Evolutionary conservation across 2,113 vertebrate genomes (phyloP).

Genomic region (Sander lucioperca): DNA sequence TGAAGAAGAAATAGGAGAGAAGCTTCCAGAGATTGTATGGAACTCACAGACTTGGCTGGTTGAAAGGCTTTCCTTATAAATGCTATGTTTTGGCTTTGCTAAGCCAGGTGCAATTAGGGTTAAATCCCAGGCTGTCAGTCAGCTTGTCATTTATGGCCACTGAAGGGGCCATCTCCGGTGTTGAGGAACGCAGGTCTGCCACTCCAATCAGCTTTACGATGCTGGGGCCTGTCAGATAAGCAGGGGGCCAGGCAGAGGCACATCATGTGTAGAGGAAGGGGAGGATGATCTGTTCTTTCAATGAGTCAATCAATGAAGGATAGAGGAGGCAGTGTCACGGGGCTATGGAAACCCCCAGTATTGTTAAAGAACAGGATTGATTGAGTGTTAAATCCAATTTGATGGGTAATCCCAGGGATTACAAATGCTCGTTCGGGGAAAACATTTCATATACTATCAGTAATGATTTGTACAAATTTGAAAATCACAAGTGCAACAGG

Average conservation of each 20-base stretch:
- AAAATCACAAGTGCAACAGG: neutral
- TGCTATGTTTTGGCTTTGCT: slow-evolving; percentile 56
- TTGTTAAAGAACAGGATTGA: slow-evolving; percentile 32
- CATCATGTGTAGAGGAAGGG: slow-evolving; percentile 25
- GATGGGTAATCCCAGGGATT: slow-evolving; percentile 30
- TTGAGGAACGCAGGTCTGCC: slow-evolving; percentile 66
- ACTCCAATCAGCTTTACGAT: slow-evolving; percentile 74
- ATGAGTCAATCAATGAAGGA: slow-evolving; percentile 45
- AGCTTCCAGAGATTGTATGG: slow-evolving; percentile 16
- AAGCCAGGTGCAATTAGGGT: slow-evolving; percentile 74
- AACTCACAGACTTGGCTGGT: neutral
- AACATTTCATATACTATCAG: neutral
- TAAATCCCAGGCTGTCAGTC: slow-evolving; percentile 69
- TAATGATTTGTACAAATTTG: neutral
- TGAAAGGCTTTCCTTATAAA: slow-evolving; percentile 51
- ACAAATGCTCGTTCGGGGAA: slow-evolving; percentile 4
- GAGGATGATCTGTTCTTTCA: slow-evolving; percentile 55
- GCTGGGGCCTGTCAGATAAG: slow-evolving; percentile 67
- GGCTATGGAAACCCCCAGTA: slow-evolving; percentile 13
- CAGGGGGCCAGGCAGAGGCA: slow-evolving; percentile 31
- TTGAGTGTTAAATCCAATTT: slow-evolving; percentile 25
- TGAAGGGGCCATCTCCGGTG: slow-evolving; percentile 63
- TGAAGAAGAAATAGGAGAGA: slow-evolving; percentile 24
- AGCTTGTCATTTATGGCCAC: slow-evolving; percentile 68
- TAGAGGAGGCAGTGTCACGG: slow-evolving; percentile 42